phyloP scores from a whole-genome alignment of 2,113 vertebrate genomes.

The Oophaga pumilio region DNA sequence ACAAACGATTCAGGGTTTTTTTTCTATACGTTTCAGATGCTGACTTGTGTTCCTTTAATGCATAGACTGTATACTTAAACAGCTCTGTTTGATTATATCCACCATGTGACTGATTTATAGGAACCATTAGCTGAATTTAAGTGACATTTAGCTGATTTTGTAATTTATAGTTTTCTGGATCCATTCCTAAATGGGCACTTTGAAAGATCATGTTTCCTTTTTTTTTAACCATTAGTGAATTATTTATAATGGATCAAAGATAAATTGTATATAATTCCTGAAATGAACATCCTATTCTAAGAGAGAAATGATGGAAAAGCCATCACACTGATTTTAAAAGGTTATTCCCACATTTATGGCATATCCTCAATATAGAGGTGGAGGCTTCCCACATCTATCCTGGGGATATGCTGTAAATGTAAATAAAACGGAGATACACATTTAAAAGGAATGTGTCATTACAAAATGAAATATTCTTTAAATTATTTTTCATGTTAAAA shows the following conservation, averaged over 20 bases:
- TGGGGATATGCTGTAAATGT: too few relatives aligned
- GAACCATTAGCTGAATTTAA: slow-evolving; percentile 16
- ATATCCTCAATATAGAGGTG: too few relatives aligned
- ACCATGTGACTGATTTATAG: slow-evolving; percentile 1
- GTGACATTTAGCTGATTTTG: slow-evolving; percentile 22
- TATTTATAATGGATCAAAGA: neutral
- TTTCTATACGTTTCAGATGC: neutral
- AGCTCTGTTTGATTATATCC: neutral
- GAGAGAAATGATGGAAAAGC: neutral
- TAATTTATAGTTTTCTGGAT: slow-evolving; percentile 10
- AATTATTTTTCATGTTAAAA: too few relatives aligned
- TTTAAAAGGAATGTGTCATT: too few relatives aligned
- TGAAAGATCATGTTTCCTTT: neutral
- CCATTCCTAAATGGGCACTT: slow-evolving; percentile 1
- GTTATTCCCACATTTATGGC: neutral
- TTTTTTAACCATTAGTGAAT: neutral
- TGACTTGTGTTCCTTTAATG: neutral
- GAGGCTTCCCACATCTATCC: too few relatives aligned
- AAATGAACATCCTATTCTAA: neutral
- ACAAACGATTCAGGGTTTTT: too few relatives aligned
- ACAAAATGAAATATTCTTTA: too few relatives aligned
- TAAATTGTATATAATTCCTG: neutral
- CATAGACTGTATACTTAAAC: neutral
- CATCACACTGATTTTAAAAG: neutral
- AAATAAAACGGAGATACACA: too few relatives aligned